Conservation (phyloP, 64 coral and sea anemone genomes). For the Montipora efflorescens region DNA sequence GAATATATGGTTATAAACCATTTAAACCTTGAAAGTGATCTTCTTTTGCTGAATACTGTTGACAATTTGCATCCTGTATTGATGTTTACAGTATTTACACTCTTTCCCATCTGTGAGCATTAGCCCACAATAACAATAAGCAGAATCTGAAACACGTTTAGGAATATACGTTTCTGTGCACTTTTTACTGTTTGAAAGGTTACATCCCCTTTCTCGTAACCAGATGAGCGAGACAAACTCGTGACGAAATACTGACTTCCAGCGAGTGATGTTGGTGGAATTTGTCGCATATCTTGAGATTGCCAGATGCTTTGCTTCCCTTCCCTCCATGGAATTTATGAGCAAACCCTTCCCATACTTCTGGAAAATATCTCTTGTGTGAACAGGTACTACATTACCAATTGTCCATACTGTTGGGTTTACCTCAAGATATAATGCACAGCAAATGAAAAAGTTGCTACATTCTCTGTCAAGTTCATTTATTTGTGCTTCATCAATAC, state of each 20-base stretch:
- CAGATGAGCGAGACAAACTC: conserved; percentile 71
- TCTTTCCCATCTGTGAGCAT: conserved; percentile 16
- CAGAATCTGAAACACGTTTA: background rate
- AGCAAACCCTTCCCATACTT: conserved; percentile 71
- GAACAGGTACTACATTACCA: conserved; percentile 52
- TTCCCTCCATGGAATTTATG: conserved; percentile 72
- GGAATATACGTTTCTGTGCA: conserved; percentile 43
- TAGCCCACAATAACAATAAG: conserved; percentile 64
- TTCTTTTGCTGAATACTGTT: conserved; percentile 8
- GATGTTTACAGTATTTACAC: conserved; percentile 40
- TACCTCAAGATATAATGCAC: conserved; percentile 29
- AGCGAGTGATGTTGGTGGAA: conserved; percentile 50
- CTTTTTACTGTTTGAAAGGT: conserved; percentile 32
- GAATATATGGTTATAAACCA: background rate
- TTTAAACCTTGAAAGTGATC: background rate
- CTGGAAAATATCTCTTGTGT: conserved; percentile 51
- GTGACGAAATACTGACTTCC: conserved; percentile 78
- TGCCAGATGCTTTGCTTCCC: conserved; percentile 65
- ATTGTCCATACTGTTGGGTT: conserved; percentile 77
- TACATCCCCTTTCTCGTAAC: conserved; percentile 70
- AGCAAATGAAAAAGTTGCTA: conserved; percentile 15
- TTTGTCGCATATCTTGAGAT: conserved; percentile 66
- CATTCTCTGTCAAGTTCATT: conserved; percentile 24
- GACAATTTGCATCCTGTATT: conserved; percentile 21
- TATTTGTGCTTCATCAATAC: conserved; percentile 42